phyloP scores from a whole-genome alignment of 2,797 vertebrate genomes.

The Heliangelus exortis region DNA sequence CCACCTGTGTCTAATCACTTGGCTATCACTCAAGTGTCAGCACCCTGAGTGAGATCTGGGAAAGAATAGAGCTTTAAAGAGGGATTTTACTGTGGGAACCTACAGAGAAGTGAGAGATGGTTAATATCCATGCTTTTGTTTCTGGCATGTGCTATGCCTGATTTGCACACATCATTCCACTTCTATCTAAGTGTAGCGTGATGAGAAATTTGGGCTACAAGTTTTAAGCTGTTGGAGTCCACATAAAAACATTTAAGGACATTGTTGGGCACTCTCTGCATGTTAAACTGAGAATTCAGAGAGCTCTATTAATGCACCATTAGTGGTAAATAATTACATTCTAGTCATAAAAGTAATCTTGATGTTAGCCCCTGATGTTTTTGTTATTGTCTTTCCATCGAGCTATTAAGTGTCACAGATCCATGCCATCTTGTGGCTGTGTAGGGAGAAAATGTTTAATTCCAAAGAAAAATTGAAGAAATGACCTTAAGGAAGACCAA shows the following conservation, averaged over 20 bases:
- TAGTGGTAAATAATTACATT: constrained; percentile 24
- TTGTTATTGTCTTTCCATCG: constrained; percentile 5
- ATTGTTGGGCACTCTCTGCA: background rate
- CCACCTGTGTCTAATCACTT: constrained; percentile 41
- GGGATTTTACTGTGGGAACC: background rate
- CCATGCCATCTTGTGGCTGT: background rate
- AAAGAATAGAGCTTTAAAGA: background rate
- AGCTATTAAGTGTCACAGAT: background rate
- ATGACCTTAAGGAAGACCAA: background rate
- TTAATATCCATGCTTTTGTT: background rate
- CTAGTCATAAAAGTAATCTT: background rate
- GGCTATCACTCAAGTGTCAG: constrained; percentile 11
- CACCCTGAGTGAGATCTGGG: background rate
- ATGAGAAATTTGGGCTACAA: background rate
- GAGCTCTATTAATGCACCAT: background rate
- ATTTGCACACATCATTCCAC: background rate
- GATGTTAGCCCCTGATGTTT: background rate
- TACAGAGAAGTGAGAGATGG: background rate
- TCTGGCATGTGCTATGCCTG: background rate
- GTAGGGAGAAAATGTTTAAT: background rate
- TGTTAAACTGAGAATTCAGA: background rate
- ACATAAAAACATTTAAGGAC: background rate
- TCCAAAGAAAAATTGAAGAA: background rate
- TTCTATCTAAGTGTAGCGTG: background rate
- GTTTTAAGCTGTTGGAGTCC: constrained; percentile 12